Evolutionary conservation across 1,140 invertebrate genomes (phyloP).

Genomic region (Arctopsyche grandis): DNA sequence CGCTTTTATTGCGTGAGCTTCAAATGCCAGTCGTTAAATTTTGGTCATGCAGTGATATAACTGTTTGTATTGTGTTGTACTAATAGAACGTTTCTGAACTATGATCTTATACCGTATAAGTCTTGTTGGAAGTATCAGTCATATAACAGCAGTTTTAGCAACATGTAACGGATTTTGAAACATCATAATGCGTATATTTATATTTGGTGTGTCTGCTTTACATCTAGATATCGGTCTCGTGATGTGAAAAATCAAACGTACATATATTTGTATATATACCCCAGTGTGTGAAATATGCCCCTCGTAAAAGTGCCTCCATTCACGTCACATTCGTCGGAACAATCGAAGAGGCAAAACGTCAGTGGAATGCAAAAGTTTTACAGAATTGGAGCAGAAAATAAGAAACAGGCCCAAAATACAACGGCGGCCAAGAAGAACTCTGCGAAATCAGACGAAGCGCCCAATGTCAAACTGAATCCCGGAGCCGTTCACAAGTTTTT

Average conservation of each 20-base stretch:
- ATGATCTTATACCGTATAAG: too few species aligned
- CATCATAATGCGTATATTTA: neutral
- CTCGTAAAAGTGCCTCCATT: slow-evolving; percentile 61
- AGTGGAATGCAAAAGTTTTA: slow-evolving; percentile 65
- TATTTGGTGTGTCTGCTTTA: neutral
- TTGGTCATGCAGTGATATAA: too few species aligned
- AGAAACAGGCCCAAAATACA: slow-evolving; percentile 58
- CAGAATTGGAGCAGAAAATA: slow-evolving; percentile 64
- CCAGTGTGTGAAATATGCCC: slow-evolving; percentile 59
- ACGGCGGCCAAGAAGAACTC: slow-evolving; percentile 59
- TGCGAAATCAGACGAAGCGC: slow-evolving; percentile 60
- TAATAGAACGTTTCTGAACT: too few species aligned
- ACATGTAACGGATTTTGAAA: too few species aligned
- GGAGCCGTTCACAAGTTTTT: slow-evolving; percentile 61
- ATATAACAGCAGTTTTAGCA: too few species aligned
- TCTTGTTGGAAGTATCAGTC: too few species aligned
- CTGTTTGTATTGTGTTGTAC: too few species aligned
- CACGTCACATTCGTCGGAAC: slow-evolving; percentile 11
- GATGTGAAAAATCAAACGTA: neutral
- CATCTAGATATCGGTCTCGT: neutral
- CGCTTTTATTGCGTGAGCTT: too few species aligned
- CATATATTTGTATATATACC: neutral
- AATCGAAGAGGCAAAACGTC: slow-evolving; percentile 48
- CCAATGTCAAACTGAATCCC: slow-evolving; percentile 58
- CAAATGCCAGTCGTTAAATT: too few species aligned